Evolutionary conservation across 2,113 vertebrate species (phyloP).

Genomic region (Prionailurus viverrinus): DNA sequence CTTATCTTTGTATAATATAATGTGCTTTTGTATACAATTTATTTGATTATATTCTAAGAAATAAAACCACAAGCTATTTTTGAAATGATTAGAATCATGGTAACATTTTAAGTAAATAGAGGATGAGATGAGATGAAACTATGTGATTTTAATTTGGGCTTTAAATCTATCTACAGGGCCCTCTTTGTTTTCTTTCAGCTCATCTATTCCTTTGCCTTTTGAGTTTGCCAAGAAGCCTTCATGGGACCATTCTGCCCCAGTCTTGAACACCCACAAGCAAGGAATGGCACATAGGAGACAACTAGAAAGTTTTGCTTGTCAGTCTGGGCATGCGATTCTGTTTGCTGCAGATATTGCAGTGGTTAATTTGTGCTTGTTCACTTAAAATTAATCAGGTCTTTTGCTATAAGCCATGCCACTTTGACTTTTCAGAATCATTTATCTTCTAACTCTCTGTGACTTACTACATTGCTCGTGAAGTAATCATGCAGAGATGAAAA

Average conservation of each 20-base stretch:
- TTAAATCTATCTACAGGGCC: background rate
- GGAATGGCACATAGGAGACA: background rate
- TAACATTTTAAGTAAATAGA: conserved; percentile 29
- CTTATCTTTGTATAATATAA: conserved; percentile 47
- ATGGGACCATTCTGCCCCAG: background rate
- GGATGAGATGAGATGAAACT: background rate
- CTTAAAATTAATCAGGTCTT: conserved; percentile 40
- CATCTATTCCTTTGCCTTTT: background rate
- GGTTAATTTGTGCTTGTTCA: conserved; percentile 30
- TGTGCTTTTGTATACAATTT: background rate
- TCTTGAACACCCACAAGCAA: background rate
- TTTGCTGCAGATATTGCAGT: background rate
- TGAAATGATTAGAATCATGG: background rate
- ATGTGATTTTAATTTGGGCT: conserved; percentile 19
- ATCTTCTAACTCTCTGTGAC: conserved; percentile 17
- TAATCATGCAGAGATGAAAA: background rate
- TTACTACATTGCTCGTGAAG: background rate
- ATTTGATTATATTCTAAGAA: conserved; percentile 30
- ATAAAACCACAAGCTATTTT: conserved; percentile 32
- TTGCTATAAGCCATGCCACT: background rate
- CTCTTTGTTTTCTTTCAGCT: background rate
- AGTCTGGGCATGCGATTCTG: background rate
- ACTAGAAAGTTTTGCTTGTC: background rate
- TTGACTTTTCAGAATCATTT: conserved; percentile 56
- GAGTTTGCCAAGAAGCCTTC: background rate